A percentile compares a stretch with the other conserved stretches of the same genome.
phyloP scores from a whole-genome alignment of 2,888 invertebrate species.

The Elysia crispata region DNA sequence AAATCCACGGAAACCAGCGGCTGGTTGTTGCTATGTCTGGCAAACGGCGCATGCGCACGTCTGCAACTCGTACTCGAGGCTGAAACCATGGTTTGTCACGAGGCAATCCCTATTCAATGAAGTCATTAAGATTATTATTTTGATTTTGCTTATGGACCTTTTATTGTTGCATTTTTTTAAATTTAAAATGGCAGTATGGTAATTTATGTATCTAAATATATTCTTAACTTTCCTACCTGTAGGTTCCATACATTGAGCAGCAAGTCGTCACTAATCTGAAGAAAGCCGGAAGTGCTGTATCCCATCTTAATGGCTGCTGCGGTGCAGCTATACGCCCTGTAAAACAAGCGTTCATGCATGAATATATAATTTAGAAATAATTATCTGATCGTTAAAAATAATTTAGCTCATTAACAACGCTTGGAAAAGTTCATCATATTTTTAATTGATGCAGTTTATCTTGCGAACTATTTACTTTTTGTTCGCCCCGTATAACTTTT shows the following conservation, averaged over 20 bases:
- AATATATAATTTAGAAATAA: too few relatives aligned
- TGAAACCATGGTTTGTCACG: slow-evolving; percentile 37
- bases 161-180: too few relatives aligned
- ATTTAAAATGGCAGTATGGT: background rate
- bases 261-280: slow-evolving; percentile 45
- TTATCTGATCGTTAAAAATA: too few relatives aligned
- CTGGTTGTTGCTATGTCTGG: slow-evolving; percentile 19
- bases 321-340: slow-evolving; percentile 37
- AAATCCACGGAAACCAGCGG: slow-evolving; percentile 44
- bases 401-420: too few relatives aligned
- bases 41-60: background rate
- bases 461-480: too few relatives aligned
- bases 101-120: background rate
- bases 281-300: slow-evolving; percentile 44
- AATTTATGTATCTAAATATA: too few relatives aligned
- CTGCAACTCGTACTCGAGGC: slow-evolving; percentile 1
- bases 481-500: too few relatives aligned
- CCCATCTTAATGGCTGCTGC: slow-evolving; percentile 43
- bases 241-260: slow-evolving; percentile 48
- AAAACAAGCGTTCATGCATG: background rate
- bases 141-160: too few relatives aligned
- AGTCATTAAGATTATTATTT: background rate
- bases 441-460: too few relatives aligned
- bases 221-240: background rate
- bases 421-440: too few relatives aligned